Conservation (phyloP, 2,888 invertebrate species). For the Hirtodrosophila duncani region DNA sequence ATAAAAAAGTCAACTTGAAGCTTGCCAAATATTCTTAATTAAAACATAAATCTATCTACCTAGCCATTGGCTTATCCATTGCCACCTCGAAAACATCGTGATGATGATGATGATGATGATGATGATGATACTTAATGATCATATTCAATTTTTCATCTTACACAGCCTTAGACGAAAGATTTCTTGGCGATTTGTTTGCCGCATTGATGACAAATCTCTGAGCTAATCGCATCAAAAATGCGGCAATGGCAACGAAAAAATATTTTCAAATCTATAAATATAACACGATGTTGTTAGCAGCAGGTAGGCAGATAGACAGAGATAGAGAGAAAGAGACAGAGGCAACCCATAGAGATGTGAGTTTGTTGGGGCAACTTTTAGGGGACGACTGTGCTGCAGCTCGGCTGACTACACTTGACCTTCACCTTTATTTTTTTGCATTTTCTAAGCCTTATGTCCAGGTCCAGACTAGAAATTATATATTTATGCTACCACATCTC, state of each 20-base stretch:
- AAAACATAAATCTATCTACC: neutral
- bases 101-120: neutral
- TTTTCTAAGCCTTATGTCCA: no score
- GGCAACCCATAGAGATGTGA: no score
- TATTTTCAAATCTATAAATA: no score
- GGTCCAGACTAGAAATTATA: no score
- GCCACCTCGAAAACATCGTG: neutral
- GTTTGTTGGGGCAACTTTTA: no score
- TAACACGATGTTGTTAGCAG: no score
- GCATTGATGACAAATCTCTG: constrained; percentile 54
- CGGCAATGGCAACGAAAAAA: constrained; percentile 32
- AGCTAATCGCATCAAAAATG: constrained; percentile 54
- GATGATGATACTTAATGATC: constrained; percentile 32
- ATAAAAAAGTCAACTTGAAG: neutral
- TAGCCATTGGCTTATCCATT: neutral
- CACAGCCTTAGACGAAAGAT: neutral
- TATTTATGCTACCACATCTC: constrained; percentile 19
- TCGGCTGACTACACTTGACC: constrained; percentile 33
- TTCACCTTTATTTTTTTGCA: constrained; percentile 50
- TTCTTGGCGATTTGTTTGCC: constrained; percentile 33
- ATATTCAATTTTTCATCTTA: constrained; percentile 38
- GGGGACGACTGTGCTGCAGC: constrained; percentile 6
- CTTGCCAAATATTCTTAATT: neutral
- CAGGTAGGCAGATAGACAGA: no score
- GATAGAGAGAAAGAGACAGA: no score